Conservation (phyloP, 2,888 invertebrate species). For the Dromius quadrimaculatus region DNA sequence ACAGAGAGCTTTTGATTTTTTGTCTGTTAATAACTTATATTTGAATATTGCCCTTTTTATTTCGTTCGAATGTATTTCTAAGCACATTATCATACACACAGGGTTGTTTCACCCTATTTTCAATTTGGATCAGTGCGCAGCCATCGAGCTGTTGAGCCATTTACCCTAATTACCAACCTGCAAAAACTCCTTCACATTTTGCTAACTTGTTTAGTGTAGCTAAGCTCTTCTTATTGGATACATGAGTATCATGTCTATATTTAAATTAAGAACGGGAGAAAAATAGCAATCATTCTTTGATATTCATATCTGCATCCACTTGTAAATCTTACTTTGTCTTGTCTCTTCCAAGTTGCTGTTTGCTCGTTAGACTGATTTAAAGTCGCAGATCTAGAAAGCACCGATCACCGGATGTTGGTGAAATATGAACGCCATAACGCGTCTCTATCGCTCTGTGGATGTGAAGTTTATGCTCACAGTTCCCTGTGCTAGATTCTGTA, state of each 20-base stretch:
- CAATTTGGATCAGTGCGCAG: slow-evolving; percentile 2
- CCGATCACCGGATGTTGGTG: slow-evolving; percentile 44
- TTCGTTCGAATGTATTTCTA: slow-evolving; percentile 45
- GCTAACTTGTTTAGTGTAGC: too few species aligned
- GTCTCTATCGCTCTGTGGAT: slow-evolving; percentile 42
- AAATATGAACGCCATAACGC: slow-evolving; percentile 50
- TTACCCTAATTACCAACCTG: slow-evolving; percentile 15
- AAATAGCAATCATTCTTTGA: too few species aligned
- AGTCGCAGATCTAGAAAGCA: slow-evolving; percentile 31
- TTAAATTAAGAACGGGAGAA: too few species aligned
- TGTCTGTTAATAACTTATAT: slow-evolving; percentile 49
- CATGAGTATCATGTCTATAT: too few species aligned
- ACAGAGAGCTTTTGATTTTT: slow-evolving; percentile 48
- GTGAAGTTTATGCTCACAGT: slow-evolving; percentile 34
- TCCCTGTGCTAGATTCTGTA: slow-evolving; percentile 4
- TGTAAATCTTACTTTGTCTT: not conserved
- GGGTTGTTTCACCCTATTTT: slow-evolving; percentile 14
- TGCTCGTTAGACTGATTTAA: slow-evolving; percentile 51
- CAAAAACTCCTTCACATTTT: too few species aligned
- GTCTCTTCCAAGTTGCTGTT: not conserved
- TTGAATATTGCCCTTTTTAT: slow-evolving; percentile 49
- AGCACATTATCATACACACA: slow-evolving; percentile 38
- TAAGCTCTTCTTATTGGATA: too few species aligned
- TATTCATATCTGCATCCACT: too few species aligned
- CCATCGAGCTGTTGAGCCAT: too few species aligned